Conservation (phyloP, 2,888 invertebrate genomes). For the Lasioglossum morio region DNA sequence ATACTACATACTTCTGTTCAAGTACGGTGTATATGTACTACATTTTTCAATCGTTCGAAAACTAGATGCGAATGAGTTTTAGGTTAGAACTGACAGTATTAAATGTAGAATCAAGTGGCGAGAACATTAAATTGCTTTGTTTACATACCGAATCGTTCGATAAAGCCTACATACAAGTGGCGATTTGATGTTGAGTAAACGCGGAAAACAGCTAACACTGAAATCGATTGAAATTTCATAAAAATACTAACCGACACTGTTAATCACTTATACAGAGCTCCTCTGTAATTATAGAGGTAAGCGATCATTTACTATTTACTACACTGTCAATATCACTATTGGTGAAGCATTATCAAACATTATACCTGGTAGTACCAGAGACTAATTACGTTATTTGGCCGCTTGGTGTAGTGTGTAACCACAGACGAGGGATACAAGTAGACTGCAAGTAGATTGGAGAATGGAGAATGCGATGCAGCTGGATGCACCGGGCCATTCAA, state of each 20-base stretch:
- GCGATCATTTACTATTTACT: not conserved
- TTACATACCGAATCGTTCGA: constrained; percentile 21
- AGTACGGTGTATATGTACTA: not conserved
- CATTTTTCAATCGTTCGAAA: constrained; percentile 1
- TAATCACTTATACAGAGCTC: not conserved
- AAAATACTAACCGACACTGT: not conserved
- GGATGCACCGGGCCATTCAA: too few species aligned
- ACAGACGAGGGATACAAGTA: not conserved
- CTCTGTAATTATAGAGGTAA: not conserved
- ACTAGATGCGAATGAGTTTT: constrained; percentile 11
- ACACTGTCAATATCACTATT: not conserved
- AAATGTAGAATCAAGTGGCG: constrained; percentile 28
- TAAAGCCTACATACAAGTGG: not conserved
- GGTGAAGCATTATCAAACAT: not conserved
- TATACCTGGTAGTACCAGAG: not conserved
- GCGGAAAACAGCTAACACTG: not conserved
- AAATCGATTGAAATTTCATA: not conserved
- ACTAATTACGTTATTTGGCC: not conserved
- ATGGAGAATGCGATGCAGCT: too few species aligned
- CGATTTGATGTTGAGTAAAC: not conserved
- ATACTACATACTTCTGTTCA: not conserved
- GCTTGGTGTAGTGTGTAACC: not conserved
- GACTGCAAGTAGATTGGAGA: too few species aligned
- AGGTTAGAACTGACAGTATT: constrained; percentile 50
- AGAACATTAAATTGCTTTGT: constrained; percentile 13